Evolutionary conservation across 2,113 vertebrate genomes (phyloP).

Genomic region (Stegastes partitus): DNA sequence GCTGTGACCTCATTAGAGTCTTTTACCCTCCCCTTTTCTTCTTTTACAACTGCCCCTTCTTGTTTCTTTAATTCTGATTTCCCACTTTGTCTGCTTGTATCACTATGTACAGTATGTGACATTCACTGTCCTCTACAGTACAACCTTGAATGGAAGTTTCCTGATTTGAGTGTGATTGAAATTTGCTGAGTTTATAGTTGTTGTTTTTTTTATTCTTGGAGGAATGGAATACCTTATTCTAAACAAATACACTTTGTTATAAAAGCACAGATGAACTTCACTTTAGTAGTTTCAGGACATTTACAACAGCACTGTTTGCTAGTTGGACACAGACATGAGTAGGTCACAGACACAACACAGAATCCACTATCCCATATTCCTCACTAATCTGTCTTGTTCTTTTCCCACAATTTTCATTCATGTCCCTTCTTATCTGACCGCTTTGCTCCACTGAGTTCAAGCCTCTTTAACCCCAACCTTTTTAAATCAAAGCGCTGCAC

Average conservation of each 20-base stretch:
- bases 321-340: neutral
- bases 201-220: too few relatives aligned
- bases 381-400: conserved; percentile 11
- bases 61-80: neutral
- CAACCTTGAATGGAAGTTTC: too few relatives aligned
- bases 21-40: neutral
- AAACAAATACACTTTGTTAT: too few relatives aligned
- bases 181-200: too few relatives aligned
- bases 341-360: conserved; percentile 1
- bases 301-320: neutral
- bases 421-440: neutral
- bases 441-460: conserved; percentile 25
- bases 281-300: neutral
- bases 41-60: neutral
- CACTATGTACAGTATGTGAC: too few relatives aligned
- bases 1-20: conserved; percentile 2
- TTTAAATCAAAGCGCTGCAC: conserved; percentile 40
- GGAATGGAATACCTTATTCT: too few relatives aligned
- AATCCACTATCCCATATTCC: neutral
- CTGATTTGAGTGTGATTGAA: too few relatives aligned
- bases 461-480: conserved; percentile 32
- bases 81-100: neutral
- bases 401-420: conserved; percentile 13
- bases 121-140: neutral
- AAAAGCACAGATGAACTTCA: neutral